Percentiles rank a stretch among this genome's conserved stretches.
These are phyloP conservation scores for Parauchenoglanis ngamensis DNA, from an alignment of 2,797 vertebrate genomes.

Conservation along the genomic window DNA sequence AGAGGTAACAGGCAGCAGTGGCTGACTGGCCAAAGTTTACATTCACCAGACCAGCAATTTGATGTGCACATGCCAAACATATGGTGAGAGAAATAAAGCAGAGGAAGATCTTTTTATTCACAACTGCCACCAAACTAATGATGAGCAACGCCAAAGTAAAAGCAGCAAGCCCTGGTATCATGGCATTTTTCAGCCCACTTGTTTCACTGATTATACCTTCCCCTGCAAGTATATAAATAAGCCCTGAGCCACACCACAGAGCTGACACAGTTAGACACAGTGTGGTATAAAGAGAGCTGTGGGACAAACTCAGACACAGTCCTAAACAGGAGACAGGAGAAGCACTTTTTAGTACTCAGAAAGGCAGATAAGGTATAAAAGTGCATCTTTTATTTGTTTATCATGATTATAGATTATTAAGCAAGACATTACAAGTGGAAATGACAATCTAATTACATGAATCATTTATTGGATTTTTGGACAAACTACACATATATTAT, in stretches of 20 bases:
- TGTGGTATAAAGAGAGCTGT: slow-evolving; percentile 68
- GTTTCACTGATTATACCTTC: slow-evolving; percentile 60
- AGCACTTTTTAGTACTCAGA: neutral
- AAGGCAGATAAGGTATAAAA: neutral
- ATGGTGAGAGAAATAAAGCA: slow-evolving; percentile 70
- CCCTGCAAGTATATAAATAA: slow-evolving; percentile 77
- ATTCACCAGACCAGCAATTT: slow-evolving; percentile 73
- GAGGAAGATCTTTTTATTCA: slow-evolving; percentile 69
- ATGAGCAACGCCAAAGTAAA: slow-evolving; percentile 78
- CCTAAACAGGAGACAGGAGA: slow-evolving; percentile 65
- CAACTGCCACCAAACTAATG: slow-evolving; percentile 69
- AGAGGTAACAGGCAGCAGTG: slow-evolving; percentile 79
- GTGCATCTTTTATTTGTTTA: neutral
- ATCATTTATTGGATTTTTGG: neutral
- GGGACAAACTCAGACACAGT: slow-evolving; percentile 68
- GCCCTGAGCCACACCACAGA: slow-evolving; percentile 81
- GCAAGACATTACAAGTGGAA: neutral
- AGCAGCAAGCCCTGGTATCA: slow-evolving; percentile 80
- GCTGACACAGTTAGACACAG: slow-evolving; percentile 81
- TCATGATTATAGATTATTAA: neutral
- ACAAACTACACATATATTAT: neutral
- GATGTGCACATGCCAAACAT: slow-evolving; percentile 80
- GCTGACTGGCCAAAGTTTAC: slow-evolving; percentile 74
- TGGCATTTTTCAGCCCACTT: slow-evolving; percentile 62
- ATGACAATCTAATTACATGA: neutral